A percentile compares a stretch with the other conserved stretches of the same genome.
These are phyloP conservation scores for Ectobius pallidus DNA, from an alignment of 2,888 invertebrate genomes.

Conservation along the genomic window DNA sequence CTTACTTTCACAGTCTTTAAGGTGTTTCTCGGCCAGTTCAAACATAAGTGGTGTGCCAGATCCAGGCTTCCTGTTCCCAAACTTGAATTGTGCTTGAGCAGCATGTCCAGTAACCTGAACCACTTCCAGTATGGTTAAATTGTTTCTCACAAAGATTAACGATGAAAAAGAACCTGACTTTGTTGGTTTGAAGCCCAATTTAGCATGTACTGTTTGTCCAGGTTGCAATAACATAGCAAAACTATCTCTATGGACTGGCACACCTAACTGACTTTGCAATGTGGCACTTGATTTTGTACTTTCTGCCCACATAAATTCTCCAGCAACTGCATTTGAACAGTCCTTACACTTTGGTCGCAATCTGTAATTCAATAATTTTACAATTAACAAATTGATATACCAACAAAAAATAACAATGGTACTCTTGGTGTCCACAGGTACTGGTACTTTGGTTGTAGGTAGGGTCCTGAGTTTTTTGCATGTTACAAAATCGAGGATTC, in stretches of 20 bases:
- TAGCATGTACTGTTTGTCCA: conserved; percentile 59
- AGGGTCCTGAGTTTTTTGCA: too few species aligned
- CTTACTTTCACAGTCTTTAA: conserved; percentile 66
- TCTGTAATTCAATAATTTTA: conserved; percentile 45
- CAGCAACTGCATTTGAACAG: conserved; percentile 43
- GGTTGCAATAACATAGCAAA: conserved; percentile 65
- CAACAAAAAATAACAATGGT: too few species aligned
- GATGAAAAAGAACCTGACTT: conserved; percentile 57
- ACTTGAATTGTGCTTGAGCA: conserved; percentile 83
- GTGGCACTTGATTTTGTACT: not conserved
- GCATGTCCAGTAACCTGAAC: conserved; percentile 84
- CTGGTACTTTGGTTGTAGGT: too few species aligned
- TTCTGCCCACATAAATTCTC: conserved; percentile 29
- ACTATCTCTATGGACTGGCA: conserved; percentile 57
- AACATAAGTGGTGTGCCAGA: conserved; percentile 77
- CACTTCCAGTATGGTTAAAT: conserved; percentile 89
- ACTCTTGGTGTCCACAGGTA: too few species aligned
- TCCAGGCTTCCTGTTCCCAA: conserved; percentile 86
- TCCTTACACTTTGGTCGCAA: conserved; percentile 48
- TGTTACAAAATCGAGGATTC: too few species aligned
- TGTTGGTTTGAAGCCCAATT: conserved; percentile 58
- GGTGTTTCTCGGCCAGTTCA: conserved; percentile 73
- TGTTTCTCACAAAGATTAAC: conserved; percentile 69
- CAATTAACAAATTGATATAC: too few species aligned
- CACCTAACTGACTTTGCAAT: conserved; percentile 37